Evolutionary conservation across 2,113 vertebrate genomes (phyloP), one percentile per base, ranked within the genome.

Genomic region (human): DNA sequence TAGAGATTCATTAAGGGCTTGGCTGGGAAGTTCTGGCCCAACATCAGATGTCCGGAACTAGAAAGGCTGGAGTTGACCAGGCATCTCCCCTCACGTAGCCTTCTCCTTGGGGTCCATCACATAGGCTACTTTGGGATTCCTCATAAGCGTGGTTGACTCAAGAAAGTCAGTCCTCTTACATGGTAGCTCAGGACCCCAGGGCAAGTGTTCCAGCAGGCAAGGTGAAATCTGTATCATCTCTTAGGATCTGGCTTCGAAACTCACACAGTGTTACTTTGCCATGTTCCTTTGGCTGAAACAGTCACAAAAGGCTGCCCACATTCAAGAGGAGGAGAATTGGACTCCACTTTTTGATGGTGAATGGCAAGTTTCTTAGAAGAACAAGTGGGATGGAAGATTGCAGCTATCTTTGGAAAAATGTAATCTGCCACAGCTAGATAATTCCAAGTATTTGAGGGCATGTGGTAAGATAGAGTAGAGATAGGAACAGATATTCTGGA

Each of bases 321-420:
- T n/a, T 88, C 70, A 94, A 97, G 10, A 3, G 22, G 5, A 76
- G 22, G 20, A 35, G 3, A 94, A 90, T 3, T 50, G 16, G n/a
- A 81, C 23, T 57, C 32, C 13, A 70, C 23, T 84, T 72, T 59
- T 78, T 78, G 22, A 85, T 35, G 38, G 6, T 43, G 48, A 81
- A 3, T 88, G 82, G 4, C 22, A 90, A 85, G n/a, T 84, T 45
- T 97, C 45, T 64, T 89, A 88, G 35, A 89, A 64, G 43, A 95
- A 13, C 25, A 52, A 57, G 11, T 48, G 17, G 48, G 25, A 80
- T 78, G 57, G 16, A 55, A 81, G n/a, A 55, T n/a, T 70, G 20
- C 9, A 38, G 6, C 2, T 66, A 91, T 48, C 61, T 89, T 72
- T 93, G 17, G 38, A n/a, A 93, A 85, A 95, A 91, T 52, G 3